Conservation (phyloP, 2,113 vertebrate species). For the Hippolais icterina region DNA sequence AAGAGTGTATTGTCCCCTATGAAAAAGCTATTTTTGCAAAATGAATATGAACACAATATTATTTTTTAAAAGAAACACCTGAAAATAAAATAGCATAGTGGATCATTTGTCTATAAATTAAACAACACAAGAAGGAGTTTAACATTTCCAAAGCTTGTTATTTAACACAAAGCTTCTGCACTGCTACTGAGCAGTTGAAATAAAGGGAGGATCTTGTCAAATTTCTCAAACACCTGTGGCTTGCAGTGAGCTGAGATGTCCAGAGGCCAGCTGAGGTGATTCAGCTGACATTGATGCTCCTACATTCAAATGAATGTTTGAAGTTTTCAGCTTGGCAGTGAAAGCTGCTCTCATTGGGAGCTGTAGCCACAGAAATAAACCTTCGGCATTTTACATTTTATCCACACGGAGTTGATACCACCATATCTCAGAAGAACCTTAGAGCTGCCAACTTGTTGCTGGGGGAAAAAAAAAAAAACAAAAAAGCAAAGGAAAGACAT, state of each 20-base stretch:
- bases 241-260: background rate
- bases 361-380: background rate
- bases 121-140: background rate
- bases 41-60: background rate
- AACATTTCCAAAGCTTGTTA: background rate
- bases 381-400: background rate
- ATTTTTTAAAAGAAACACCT: background rate
- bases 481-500: background rate
- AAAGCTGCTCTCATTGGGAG: background rate
- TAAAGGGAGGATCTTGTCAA: background rate
- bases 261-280: background rate
- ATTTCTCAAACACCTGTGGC: background rate
- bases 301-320: background rate
- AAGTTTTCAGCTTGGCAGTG: background rate
- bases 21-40: slow-evolving; percentile 7
- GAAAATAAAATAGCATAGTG: background rate
- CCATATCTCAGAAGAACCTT: background rate
- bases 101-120: background rate
- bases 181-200: background rate
- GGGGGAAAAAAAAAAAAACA: background rate
- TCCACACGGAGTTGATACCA: background rate
- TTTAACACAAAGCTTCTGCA: background rate
- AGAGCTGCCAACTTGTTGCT: background rate
- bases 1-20: background rate
- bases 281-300: background rate